Conservation (phyloP, 2,888 invertebrate genomes). For the Deilephila porcellus region DNA sequence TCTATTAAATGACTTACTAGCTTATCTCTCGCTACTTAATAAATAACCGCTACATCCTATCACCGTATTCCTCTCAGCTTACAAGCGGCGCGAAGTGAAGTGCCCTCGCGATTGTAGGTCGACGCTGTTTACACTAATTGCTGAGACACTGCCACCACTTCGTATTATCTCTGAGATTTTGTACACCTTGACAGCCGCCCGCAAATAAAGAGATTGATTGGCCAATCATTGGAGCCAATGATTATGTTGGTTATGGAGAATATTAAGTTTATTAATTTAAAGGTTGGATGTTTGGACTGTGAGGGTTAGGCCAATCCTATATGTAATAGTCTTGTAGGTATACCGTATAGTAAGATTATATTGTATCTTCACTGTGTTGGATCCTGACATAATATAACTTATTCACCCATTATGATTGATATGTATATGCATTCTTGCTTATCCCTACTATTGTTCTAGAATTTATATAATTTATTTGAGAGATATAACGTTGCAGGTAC, state of each 20-base stretch:
- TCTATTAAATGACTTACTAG: no score
- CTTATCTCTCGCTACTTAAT: no score
- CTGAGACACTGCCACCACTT: conserved; percentile 66
- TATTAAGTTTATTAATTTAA: neutral
- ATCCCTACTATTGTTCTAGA: no score
- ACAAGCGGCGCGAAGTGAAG: conserved; percentile 55
- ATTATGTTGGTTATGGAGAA: neutral
- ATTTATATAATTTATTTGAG: no score
- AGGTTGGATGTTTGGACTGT: neutral
- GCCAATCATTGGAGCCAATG: neutral
- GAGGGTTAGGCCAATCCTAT: no score
- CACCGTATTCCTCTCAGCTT: conserved; percentile 28
- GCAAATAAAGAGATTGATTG: conserved; percentile 17
- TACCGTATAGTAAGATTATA: no score
- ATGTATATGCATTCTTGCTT: no score
- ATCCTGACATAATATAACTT: no score
- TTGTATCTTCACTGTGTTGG: no score
- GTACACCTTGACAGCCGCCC: conserved; percentile 18
- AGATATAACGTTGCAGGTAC: no score
- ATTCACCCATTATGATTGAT: no score
- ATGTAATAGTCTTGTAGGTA: no score
- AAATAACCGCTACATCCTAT: conserved; percentile 34
- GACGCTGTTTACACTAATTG: conserved; percentile 77
- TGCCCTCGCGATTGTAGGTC: conserved; percentile 66
- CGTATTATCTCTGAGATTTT: conserved; percentile 48